phyloP scores from a whole-genome alignment of 2,797 vertebrate species.

The Pseudocheirus occidentalis region DNA sequence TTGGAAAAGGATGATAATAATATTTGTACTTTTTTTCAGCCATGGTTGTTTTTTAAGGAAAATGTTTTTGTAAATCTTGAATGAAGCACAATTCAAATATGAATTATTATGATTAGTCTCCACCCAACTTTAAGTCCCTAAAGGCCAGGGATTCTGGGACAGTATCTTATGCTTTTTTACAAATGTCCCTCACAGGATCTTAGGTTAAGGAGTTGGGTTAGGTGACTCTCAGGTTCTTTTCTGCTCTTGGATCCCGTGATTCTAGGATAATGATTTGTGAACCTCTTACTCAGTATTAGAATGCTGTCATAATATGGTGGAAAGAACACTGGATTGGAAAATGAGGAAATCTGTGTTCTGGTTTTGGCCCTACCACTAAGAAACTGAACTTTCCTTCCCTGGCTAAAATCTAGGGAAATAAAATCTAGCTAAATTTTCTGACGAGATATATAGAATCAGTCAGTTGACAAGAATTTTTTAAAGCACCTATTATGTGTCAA shows the following conservation, averaged over 20 bases:
- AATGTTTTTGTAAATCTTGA: neutral
- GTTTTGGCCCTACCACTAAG: neutral
- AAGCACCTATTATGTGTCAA: neutral
- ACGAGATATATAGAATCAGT: neutral
- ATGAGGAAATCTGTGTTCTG: neutral
- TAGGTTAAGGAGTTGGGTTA: neutral
- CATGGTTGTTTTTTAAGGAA: neutral
- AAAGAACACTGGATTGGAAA: neutral
- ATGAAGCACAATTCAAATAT: too few relatives aligned
- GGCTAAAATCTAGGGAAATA: neutral
- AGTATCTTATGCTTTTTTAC: neutral
- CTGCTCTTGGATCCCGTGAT: neutral
- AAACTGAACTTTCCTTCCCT: neutral
- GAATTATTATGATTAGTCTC: neutral
- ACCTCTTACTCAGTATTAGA: neutral
- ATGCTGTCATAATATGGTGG: neutral
- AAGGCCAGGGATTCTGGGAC: neutral
- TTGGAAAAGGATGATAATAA: neutral
- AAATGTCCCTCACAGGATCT: neutral
- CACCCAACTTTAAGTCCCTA: neutral
- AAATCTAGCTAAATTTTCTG: neutral
- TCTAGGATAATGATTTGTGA: neutral
- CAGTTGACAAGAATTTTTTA: neutral
- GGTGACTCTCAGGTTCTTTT: neutral
- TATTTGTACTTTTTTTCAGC: neutral